Percentiles rank a stretch among this genome's conserved stretches.
phyloP scores from a whole-genome alignment of 2,113 vertebrate species.

The Semicossyphus pulcher region DNA sequence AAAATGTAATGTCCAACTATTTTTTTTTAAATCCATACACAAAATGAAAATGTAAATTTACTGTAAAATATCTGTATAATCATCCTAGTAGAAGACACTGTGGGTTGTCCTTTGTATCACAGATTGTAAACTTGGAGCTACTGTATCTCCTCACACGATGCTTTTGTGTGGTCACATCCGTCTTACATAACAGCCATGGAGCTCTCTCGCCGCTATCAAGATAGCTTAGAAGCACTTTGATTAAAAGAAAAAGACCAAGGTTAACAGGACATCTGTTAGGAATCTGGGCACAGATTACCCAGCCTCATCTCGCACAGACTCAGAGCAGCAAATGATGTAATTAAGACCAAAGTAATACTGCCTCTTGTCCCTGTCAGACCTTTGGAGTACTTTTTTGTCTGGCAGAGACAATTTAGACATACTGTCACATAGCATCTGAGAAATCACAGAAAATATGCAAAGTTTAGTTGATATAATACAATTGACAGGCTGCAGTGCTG shows the following conservation, averaged over 20 bases:
- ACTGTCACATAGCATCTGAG: background rate
- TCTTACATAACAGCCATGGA: slow-evolving; percentile 56
- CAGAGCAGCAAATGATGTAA: slow-evolving; percentile 69
- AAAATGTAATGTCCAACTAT: background rate
- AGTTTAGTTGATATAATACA: background rate
- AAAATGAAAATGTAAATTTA: background rate
- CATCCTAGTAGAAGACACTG: background rate
- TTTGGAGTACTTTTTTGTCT: slow-evolving; percentile 28
- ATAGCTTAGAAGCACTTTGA: slow-evolving; percentile 81
- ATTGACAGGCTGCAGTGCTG: background rate
- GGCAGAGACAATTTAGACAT: background rate
- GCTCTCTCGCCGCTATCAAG: slow-evolving; percentile 59
- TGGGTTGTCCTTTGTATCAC: background rate
- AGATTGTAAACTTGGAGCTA: background rate
- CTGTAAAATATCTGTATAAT: background rate
- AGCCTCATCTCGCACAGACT: slow-evolving; percentile 69
- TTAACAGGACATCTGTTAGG: slow-evolving; percentile 80
- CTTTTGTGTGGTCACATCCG: slow-evolving; percentile 33
- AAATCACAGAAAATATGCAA: background rate
- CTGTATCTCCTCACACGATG: slow-evolving; percentile 7
- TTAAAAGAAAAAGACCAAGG: slow-evolving; percentile 79
- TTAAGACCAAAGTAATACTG: slow-evolving; percentile 69
- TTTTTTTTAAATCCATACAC: too few species aligned
- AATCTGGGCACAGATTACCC: slow-evolving; percentile 81
- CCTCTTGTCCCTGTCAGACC: slow-evolving; percentile 48